Conservation (phyloP, 2,888 invertebrate species). For the Morinoia aosen region DNA sequence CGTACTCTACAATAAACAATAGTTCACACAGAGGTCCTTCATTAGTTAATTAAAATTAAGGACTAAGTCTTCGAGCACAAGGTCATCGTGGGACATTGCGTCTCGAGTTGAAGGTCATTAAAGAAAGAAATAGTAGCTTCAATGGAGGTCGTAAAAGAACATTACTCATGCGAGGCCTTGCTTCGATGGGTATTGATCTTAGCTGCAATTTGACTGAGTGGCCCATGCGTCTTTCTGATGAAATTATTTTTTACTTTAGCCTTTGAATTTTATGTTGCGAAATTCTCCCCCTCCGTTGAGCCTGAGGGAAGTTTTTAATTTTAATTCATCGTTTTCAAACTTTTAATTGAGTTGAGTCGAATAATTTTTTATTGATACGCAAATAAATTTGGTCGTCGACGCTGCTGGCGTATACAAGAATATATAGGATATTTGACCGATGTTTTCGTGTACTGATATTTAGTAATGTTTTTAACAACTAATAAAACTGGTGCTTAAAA, state of each 20-base stretch:
- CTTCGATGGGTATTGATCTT: neutral
- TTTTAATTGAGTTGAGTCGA: too few species aligned
- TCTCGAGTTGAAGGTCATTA: neutral
- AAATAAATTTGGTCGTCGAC: too few species aligned
- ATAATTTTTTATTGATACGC: too few species aligned
- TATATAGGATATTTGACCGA: too few species aligned
- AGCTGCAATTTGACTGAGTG: neutral
- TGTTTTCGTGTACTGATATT: too few species aligned
- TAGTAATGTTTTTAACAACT: too few species aligned
- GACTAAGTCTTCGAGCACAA: neutral
- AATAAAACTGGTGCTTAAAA: too few species aligned
- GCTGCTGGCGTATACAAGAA: too few species aligned
- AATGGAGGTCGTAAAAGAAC: neutral
- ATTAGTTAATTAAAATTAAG: neutral
- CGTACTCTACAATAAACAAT: neutral
- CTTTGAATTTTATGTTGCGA: neutral
- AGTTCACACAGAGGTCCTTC: neutral
- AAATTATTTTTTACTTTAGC: neutral
- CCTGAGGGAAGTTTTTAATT: too few species aligned
- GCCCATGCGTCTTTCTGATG: neutral
- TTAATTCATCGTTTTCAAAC: too few species aligned
- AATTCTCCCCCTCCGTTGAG: too few species aligned
- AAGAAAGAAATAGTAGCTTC: neutral
- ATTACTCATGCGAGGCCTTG: neutral
- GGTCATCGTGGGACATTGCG: neutral